Evolutionary conservation across 2,113 vertebrate species (phyloP).

Genomic region (Cervus canadensis): DNA sequence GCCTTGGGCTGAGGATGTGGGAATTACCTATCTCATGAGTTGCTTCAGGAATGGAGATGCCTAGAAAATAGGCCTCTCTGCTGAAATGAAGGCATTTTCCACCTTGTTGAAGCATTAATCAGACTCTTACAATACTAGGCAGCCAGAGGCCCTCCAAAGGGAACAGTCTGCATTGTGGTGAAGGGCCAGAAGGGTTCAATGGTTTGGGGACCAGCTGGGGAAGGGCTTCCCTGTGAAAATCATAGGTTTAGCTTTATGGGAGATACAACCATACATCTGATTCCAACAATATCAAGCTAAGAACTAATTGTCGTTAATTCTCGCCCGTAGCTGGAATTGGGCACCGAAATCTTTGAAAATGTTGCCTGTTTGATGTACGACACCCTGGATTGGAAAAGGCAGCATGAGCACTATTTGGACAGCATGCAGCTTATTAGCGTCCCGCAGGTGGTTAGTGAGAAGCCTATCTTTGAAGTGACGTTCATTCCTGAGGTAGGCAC

Average conservation of each 20-base stretch:
- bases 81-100: background rate
- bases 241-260: background rate
- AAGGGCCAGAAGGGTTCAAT: background rate
- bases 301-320: constrained; percentile 77
- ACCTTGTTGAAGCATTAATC: background rate
- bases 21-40: background rate
- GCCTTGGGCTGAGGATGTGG: background rate
- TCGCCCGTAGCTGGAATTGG: constrained; percentile 80
- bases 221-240: background rate
- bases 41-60: background rate
- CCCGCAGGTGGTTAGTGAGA: constrained; percentile 66
- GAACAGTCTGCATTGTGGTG: background rate
- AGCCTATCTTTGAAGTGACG: background rate
- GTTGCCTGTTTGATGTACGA: constrained; percentile 91
- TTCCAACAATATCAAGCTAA: background rate
- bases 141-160: background rate
- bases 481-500: constrained; percentile 68
- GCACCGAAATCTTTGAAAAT: constrained; percentile 85
- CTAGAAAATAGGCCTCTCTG: background rate
- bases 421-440: constrained; percentile 82
- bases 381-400: constrained; percentile 88
- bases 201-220: background rate
- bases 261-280: background rate
- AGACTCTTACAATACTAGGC: background rate
- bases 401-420: constrained; percentile 87